Evolutionary conservation across 2,888 invertebrate species (phyloP).

Genomic region (Noctua fimbriata): DNA sequence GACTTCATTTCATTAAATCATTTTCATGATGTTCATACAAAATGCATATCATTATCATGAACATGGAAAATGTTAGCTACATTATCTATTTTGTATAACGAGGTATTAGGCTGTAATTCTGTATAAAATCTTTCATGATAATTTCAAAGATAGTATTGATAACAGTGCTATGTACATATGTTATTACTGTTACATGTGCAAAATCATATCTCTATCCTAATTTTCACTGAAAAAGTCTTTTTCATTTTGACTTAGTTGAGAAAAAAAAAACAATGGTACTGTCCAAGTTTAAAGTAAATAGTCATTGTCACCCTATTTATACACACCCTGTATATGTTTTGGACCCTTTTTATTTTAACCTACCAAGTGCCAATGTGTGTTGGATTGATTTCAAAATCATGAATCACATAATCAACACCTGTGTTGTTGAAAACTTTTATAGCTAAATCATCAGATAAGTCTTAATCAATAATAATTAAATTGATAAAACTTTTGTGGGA

Average conservation of each 20-base stretch:
- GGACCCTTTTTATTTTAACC: slow-evolving; percentile 23
- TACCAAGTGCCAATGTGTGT: neutral
- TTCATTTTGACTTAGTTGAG: neutral
- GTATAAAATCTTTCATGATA: slow-evolving; percentile 19
- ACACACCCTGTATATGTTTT: neutral
- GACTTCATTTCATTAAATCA: neutral
- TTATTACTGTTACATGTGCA: neutral
- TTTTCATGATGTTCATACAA: neutral
- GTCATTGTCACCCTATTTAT: slow-evolving; percentile 34
- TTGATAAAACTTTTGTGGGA: neutral
- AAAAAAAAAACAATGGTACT: neutral
- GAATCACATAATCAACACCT: slow-evolving; percentile 15
- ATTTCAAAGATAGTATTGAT: slow-evolving; percentile 36
- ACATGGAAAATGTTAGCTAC: neutral
- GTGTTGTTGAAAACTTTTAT: neutral
- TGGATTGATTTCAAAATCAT: slow-evolving; percentile 4
- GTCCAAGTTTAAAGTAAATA: slow-evolving; percentile 13
- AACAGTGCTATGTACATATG: slow-evolving; percentile 16
- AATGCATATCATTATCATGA: slow-evolving; percentile 1
- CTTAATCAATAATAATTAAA: neutral
- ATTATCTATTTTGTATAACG: slow-evolving; percentile 32
- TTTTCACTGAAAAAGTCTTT: neutral
- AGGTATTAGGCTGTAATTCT: slow-evolving; percentile 21
- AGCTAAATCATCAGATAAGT: neutral
- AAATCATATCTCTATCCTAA: neutral